Base-by-base conservation (phyloP, 2,113 vertebrate species). In the Isichthys henryi region DNA sequence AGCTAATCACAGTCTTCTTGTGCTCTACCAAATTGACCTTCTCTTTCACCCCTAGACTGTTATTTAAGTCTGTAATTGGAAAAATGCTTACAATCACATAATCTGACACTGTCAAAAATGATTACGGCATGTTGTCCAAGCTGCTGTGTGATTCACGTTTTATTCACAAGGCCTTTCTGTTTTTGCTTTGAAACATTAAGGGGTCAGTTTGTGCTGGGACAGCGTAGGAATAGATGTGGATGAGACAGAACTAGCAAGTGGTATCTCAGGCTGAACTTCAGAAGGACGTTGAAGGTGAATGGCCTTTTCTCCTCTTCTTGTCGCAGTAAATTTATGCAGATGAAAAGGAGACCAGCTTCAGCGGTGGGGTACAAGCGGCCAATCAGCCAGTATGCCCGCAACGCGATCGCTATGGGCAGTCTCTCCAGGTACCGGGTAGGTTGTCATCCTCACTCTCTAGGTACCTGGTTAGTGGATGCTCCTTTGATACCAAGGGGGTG, bases 301-400 rank as follows among this genome's bases (percentile, higher is more conserved):
- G 17, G 31, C 4, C 27, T 86, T 49, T 88, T 0, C 53, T 43
- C 19, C 53, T 21, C 31, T 52, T 86, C 5, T 77, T 70, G 27
- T 9, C 19, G 66, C 92, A 97, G 93, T 94, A 97, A 93, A 91
- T 96, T 95, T 91, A 96, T 93, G 39, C 97, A 98, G 91, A 98
- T 99, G 97, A 98, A 99, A 96, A 97, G 95, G 92, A 95, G 98
- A 49, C 98, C 97, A 0, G 92, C 95, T 0, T 99, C 98, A 0
- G 98, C 98, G 0, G 98, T 99, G 45, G 98, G 98, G 58, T 99
- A 99, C 95, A 99, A 99, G 93, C 96, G 98, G 74, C 98, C 98
- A 27, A 98, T 99, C 95, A 99, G 97, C 94, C 98, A 99, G n/a
- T 97, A 96, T 0, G 98, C 98, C 87, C 95, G 97, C 62, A 97